Conservation (phyloP, 2,888 invertebrate species). For the Stictocephala bisonia region DNA sequence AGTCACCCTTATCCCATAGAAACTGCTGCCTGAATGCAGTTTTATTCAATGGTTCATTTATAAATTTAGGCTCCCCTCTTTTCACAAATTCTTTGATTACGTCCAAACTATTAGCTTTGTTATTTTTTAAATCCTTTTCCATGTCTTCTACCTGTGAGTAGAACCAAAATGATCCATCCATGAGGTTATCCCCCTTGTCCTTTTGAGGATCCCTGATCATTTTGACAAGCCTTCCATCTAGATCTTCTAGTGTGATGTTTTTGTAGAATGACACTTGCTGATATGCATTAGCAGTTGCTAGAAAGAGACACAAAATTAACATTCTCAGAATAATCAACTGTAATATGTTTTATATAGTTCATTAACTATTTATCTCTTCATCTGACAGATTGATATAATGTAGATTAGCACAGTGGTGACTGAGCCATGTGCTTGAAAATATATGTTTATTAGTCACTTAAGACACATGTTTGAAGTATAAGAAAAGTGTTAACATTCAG, state of each 20-base stretch:
- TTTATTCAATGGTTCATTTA: background rate
- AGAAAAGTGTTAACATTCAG: too few relatives aligned
- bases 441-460: too few relatives aligned
- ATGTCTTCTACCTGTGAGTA: conserved; percentile 14
- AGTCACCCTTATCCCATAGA: conserved; percentile 17
- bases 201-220: conserved; percentile 15
- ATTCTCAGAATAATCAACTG: too few relatives aligned
- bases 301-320: background rate
- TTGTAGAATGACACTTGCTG: conserved; percentile 17
- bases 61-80: conserved; percentile 1
- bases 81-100: background rate
- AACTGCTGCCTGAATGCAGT: background rate
- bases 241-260: conserved; percentile 26
- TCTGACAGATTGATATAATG: too few relatives aligned
- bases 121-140: conserved; percentile 17
- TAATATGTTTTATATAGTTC: too few relatives aligned
- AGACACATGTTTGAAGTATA: too few relatives aligned
- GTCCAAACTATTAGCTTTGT: background rate
- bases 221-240: background rate
- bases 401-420: too few relatives aligned
- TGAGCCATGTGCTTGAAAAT: too few relatives aligned
- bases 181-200: conserved; percentile 1
- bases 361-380: too few relatives aligned
- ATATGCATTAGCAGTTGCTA: background rate
- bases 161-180: conserved; percentile 20